Evolutionary conservation across 1,140 invertebrate genomes (phyloP), one percentile per base, ranked within the genome.

Genomic region (Pentalonia nigronervosa): DNA sequence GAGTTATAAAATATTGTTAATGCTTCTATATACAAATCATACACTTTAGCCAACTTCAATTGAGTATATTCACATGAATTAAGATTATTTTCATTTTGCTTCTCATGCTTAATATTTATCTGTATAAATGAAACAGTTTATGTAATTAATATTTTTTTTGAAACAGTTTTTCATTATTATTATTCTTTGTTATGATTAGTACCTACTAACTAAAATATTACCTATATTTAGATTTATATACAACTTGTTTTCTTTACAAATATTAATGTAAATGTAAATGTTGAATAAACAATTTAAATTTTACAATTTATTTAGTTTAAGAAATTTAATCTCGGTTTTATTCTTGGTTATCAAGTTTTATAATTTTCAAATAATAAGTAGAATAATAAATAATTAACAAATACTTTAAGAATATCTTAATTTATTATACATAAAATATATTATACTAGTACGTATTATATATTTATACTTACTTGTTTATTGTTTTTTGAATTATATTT

Each of bases 1-100:
- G 4, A 30, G 8, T 91, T 91, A 7, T 91, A 91, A 47, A 91
- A 60, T 25, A 25, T 45, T 25, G 23, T 20, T 91, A 91, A 14
- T n/a, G 90, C 56, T 47, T 91, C 11, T 30, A 76, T 67, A 47
- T 91, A 91, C 17, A 67, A 76, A 6, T 91, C 60, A n/a, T 91
- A 91, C 21, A 76, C 34, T 23, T 45, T 47, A 30, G 6, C 17
- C 23, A 67, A 45, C 45, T 91, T n/a, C 0, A n/a, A 0, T 67
- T 9, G 36, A 47, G 30, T 76, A n/a, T 41, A 91, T 30, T 91
- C 90, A 30, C 41, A 1, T 67, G 56, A 25, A 67, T 45, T 53
- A 14, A 25, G 14, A 89, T 89, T 34, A 36, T 53, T 89, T 36
- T 53, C 25, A 30, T n/a, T 17, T 48, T 30, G 17, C 8, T 21